Conservation (phyloP, 2,888 invertebrate species). For the Exephanes ischioxanthus region DNA sequence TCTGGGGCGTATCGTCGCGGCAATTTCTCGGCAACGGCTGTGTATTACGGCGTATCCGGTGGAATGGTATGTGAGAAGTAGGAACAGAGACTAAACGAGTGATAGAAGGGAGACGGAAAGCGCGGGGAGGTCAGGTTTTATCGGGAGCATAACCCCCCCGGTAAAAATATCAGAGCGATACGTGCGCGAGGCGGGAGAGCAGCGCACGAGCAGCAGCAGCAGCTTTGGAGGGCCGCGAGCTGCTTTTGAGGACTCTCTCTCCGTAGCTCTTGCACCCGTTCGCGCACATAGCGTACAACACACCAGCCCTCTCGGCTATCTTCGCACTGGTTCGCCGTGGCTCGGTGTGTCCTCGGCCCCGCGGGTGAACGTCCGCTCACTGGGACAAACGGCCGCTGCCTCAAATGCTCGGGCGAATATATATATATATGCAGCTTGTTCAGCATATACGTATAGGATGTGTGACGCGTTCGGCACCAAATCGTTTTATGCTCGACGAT, state of each 20-base stretch:
- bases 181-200: conserved; percentile 34
- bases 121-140: conserved; percentile 66
- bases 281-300: conserved; percentile 40
- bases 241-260: conserved; percentile 65
- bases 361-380: conserved; percentile 84
- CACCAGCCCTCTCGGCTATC: conserved; percentile 68
- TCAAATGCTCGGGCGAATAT: conserved; percentile 62
- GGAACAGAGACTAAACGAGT: conserved; percentile 22
- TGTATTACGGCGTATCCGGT: conserved; percentile 49
- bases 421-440: not conserved
- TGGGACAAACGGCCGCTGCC: conserved; percentile 81
- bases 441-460: conserved; percentile 5
- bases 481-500: conserved; percentile 51
- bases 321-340: conserved; percentile 73
- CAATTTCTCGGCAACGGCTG: conserved; percentile 42
- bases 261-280: conserved; percentile 46
- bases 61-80: conserved; percentile 18
- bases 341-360: conserved; percentile 81
- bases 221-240: conserved; percentile 65
- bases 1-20: conserved; percentile 44
- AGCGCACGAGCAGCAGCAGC: conserved; percentile 42
- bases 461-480: conserved; percentile 68
- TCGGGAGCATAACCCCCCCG: conserved; percentile 67
- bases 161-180: conserved; percentile 70
- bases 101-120: conserved; percentile 50